These are phyloP conservation scores for Mythimna lalbum DNA, from an alignment of 2,888 invertebrate species.

Conservation along the genomic window DNA sequence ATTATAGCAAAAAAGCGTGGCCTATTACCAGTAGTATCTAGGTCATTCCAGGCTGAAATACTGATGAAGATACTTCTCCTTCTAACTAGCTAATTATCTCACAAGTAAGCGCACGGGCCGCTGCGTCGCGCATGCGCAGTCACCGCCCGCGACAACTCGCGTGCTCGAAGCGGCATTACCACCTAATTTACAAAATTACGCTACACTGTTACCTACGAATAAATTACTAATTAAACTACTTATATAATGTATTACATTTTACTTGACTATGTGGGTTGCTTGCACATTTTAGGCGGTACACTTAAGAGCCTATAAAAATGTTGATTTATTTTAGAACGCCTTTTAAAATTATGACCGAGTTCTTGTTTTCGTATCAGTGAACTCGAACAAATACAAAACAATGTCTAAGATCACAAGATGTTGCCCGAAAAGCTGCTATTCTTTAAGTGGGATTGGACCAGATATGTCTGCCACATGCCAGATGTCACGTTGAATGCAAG, in stretches of 20 bases:
- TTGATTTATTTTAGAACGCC: slow-evolving; percentile 31
- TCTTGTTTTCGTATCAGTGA: not conserved
- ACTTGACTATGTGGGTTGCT: slow-evolving; percentile 32
- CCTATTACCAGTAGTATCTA: no score
- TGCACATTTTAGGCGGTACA: slow-evolving; percentile 33
- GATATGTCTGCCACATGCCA: no score
- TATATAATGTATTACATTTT: slow-evolving; percentile 51
- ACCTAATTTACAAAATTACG: slow-evolving; percentile 58
- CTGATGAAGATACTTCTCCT: not conserved
- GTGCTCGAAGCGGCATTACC: slow-evolving; percentile 37
- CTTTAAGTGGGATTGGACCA: no score
- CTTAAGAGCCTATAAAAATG: slow-evolving; percentile 20
- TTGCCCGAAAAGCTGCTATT: no score
- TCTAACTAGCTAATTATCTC: not conserved
- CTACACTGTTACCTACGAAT: slow-evolving; percentile 51
- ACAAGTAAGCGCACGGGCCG: not conserved
- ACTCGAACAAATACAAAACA: no score
- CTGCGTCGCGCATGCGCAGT: slow-evolving; percentile 18
- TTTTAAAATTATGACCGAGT: slow-evolving; percentile 8
- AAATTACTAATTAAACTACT: slow-evolving; percentile 51
- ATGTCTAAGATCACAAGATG: no score
- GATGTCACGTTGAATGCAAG: no score
- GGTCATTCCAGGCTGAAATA: not conserved
- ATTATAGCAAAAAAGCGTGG: not conserved
- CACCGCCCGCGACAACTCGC: slow-evolving; percentile 33